phyloP scores from a whole-genome alignment of 2,113 vertebrate species.

The Rallus limicola region DNA sequence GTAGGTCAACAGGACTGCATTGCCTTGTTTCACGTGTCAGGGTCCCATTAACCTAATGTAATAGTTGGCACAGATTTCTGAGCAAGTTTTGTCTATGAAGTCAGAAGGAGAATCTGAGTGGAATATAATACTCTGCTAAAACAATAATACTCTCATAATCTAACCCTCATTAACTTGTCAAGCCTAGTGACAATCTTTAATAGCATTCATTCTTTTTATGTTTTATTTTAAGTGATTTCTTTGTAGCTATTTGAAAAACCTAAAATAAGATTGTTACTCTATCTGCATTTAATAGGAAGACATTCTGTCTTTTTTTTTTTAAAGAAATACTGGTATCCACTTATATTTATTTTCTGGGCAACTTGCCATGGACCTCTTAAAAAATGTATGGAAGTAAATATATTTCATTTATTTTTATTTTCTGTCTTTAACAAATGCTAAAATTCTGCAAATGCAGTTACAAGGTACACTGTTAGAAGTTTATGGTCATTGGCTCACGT shows the following conservation, averaged over 20 bases:
- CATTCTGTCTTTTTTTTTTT: background rate
- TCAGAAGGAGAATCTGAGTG: constrained; percentile 43
- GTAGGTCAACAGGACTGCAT: constrained; percentile 32
- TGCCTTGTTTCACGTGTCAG: constrained; percentile 28
- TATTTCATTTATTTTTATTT: background rate
- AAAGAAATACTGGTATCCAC: background rate
- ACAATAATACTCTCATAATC: constrained; percentile 63
- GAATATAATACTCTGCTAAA: constrained; percentile 69
- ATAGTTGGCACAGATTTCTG: constrained; percentile 62
- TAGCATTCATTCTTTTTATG: constrained; percentile 50
- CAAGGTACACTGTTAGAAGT: background rate
- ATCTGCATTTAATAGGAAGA: constrained; percentile 4
- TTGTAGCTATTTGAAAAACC: constrained; percentile 13
- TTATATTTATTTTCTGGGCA: constrained; percentile 8
- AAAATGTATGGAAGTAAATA: background rate
- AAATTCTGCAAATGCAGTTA: background rate
- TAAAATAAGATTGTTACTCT: constrained; percentile 3
- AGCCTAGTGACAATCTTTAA: constrained; percentile 54
- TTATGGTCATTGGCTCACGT: background rate
- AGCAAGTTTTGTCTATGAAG: constrained; percentile 58
- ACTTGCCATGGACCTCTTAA: background rate
- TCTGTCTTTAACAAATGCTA: background rate
- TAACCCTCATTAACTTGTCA: constrained; percentile 69
- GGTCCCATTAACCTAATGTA: constrained; percentile 54
- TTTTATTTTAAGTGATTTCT: constrained; percentile 51